phyloP scores from a whole-genome alignment of 1,140 invertebrate species.

The Drosophila virilis region DNA sequence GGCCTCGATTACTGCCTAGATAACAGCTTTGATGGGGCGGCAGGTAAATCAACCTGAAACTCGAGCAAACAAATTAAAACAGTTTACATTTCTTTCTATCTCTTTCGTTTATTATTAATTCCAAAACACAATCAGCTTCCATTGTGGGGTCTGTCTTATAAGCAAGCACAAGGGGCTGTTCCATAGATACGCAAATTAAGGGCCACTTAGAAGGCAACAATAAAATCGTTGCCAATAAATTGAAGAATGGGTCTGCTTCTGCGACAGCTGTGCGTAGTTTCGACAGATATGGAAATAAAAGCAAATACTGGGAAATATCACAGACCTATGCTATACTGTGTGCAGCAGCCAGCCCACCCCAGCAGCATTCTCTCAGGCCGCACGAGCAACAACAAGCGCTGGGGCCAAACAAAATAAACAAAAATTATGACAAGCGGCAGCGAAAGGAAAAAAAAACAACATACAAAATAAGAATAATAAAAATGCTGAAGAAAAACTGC shows the following conservation, averaged over 20 bases:
- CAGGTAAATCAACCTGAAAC: constrained; percentile 10
- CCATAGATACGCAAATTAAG: constrained; percentile 49
- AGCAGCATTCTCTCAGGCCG: constrained; percentile 61
- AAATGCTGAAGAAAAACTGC: constrained; percentile 65
- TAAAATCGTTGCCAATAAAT: constrained; percentile 40
- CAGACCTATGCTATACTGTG: constrained; percentile 1
- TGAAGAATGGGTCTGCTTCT: constrained; percentile 26
- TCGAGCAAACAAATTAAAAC: constrained; percentile 62
- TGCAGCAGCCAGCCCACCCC: constrained; percentile 17
- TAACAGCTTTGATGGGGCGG: background rate
- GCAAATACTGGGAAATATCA: constrained; percentile 33
- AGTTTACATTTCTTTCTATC: constrained; percentile 50
- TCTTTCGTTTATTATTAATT: background rate
- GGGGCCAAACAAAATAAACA: constrained; percentile 74
- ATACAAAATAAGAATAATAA: constrained; percentile 45
- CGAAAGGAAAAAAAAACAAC: constrained; percentile 36
- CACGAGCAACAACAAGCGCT: constrained; percentile 57
- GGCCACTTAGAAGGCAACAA: constrained; percentile 34
- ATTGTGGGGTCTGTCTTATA: constrained; percentile 7
- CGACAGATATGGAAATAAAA: constrained; percentile 23
- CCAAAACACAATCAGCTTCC: constrained; percentile 19
- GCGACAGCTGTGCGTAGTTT: constrained; percentile 59
- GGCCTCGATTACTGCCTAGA: constrained; percentile 29
- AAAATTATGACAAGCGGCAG: constrained; percentile 72
- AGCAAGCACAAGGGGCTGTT: background rate